Base-by-base conservation (phyloP, 2,888 invertebrate genomes). In the Microplitis deprimator region DNA sequence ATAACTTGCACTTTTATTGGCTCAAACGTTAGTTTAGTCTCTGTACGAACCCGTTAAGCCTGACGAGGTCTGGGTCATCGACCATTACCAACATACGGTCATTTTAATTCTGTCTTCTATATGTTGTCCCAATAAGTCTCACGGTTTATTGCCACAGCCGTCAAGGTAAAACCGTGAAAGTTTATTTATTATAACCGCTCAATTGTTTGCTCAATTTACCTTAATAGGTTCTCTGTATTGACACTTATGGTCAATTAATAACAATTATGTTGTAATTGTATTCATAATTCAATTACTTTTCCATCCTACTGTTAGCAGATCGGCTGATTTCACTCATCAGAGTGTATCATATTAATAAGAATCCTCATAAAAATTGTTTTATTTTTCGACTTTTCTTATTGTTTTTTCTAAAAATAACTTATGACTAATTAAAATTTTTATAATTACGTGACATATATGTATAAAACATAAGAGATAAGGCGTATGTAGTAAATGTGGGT, bases 11-110 rank as follows among this genome's bases (percentile, higher is more conserved):
- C 50, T 50, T 50, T 50, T 50, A 50, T 13, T 8, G 50, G 50
- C 13, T 50, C 4, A 13, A 50, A 50, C 13, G 50, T 50, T 50
- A 50, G 8, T 13, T 50, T 50, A 13, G 50, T 50, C 50, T 50
- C 13, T 50, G 50, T 50, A 13, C 13, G 50, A 50, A 50, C 50
- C 50, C 50, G 50, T 50, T 50, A 50, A 50, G 13, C 50, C 13
- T 50, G 50, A 50, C 50, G 50, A 50, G 50, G 50, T 50, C 50
- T 50, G 50, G 50, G 50, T 50, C 50, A 50, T 50, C 50, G 50
- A 50, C 50, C 50, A 50, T 50, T 50, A 50, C 50, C 50, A 13
- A 13, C 50, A 5, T 50, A 50, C 50, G 50, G 50, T 50, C 50
- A 50, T 50, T 50, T 50, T 13, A 29, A 50, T 13, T 50, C 50